Percentiles rank a stretch among this genome's conserved stretches.
phyloP scores from a whole-genome alignment of 2,113 vertebrate genomes.

The Serilophus lunatus region DNA sequence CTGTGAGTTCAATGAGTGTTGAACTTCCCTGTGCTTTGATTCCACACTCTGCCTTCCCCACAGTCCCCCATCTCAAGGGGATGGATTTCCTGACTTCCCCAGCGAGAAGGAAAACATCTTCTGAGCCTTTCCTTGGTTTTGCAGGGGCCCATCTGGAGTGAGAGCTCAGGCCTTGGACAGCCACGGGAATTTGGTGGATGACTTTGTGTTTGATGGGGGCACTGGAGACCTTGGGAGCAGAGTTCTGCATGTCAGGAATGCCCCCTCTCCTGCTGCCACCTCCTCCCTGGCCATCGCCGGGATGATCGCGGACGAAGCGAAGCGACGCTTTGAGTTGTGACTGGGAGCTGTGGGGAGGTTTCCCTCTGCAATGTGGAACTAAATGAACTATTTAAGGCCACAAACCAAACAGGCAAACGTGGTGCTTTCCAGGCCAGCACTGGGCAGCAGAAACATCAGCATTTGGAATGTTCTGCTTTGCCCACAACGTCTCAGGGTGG shows the following conservation, averaged over 20 bases:
- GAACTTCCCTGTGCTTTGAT: neutral
- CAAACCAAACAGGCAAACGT: neutral
- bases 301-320: constrained; percentile 85
- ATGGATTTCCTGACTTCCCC: neutral
- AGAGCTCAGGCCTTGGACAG: constrained; percentile 90
- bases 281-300: constrained; percentile 93
- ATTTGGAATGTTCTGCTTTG: neutral
- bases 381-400: neutral
- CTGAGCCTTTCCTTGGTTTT: neutral
- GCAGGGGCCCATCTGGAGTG: constrained; percentile 91
- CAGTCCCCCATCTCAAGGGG: neutral
- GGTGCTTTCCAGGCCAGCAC: neutral
- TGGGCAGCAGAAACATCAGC: neutral
- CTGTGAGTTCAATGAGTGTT: too few species aligned
- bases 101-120: accelerated
- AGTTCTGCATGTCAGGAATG: constrained; percentile 92
- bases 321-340: constrained; percentile 80
- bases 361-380: neutral
- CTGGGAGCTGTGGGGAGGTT: accelerated
- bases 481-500: neutral
- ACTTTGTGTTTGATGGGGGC: constrained; percentile 96
- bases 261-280: constrained; percentile 94
- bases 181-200: constrained; percentile 88
- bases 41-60: neutral
- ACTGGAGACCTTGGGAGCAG: constrained; percentile 77